phyloP scores from a whole-genome alignment of 2,113 vertebrate species.

The Apodemus sylvaticus region DNA sequence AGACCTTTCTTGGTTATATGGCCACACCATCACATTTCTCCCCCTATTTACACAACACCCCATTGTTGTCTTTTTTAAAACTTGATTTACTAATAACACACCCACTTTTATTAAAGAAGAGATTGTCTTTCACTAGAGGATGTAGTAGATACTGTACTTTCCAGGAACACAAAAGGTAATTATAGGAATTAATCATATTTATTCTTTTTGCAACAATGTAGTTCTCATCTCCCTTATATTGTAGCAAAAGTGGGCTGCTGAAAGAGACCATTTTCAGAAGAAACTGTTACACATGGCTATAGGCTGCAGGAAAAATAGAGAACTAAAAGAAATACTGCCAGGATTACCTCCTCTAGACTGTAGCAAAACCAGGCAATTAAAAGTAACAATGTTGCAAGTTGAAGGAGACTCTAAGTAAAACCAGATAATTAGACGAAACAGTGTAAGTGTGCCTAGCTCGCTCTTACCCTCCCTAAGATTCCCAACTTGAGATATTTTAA shows the following conservation, averaged over 20 bases:
- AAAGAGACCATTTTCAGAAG: background rate
- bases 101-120: background rate
- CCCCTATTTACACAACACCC: background rate
- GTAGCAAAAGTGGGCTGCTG: background rate
- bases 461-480: background rate
- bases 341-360: background rate
- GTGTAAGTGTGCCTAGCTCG: background rate
- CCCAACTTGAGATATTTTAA: background rate
- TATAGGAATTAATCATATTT: background rate
- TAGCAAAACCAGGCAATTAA: background rate
- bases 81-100: background rate
- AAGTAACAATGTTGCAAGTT: background rate
- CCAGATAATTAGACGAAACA: background rate
- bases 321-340: background rate
- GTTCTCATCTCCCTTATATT: background rate
- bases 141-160: background rate
- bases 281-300: background rate
- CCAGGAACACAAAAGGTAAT: background rate
- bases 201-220: background rate
- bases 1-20: background rate
- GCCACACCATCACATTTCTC: too few relatives aligned
- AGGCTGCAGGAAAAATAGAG: background rate
- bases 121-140: background rate
- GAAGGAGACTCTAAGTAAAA: background rate
- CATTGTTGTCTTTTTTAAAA: background rate